phyloP scores from a whole-genome alignment of 2,888 invertebrate genomes.

The Trissolcus brochymenae region DNA sequence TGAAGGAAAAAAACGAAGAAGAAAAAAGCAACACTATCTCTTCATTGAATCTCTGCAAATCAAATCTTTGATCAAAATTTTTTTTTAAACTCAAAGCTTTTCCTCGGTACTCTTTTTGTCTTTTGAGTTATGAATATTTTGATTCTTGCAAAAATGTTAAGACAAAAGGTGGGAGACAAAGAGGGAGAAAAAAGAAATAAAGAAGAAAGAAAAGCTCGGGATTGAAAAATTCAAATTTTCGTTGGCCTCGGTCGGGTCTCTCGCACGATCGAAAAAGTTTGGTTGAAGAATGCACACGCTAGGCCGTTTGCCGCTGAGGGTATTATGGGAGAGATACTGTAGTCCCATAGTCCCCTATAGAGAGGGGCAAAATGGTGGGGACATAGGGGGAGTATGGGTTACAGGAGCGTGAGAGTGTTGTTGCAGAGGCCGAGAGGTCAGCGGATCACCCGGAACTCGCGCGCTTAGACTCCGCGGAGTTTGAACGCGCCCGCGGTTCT shows the following conservation, averaged over 20 bases:
- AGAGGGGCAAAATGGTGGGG: constrained; percentile 63
- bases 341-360: constrained; percentile 66
- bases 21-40: too few species aligned
- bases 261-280: constrained; percentile 58
- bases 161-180: background rate
- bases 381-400: constrained; percentile 75
- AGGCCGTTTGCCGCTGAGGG: constrained; percentile 52
- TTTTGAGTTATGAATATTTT: too few species aligned
- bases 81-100: too few species aligned
- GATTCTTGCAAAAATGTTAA: too few species aligned
- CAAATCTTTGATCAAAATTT: too few species aligned
- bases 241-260: constrained; percentile 28
- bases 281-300: constrained; percentile 62
- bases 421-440: constrained; percentile 77
- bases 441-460: constrained; percentile 77
- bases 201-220: constrained; percentile 2
- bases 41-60: too few species aligned
- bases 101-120: too few species aligned
- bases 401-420: constrained; percentile 77
- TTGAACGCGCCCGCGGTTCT: constrained; percentile 69
- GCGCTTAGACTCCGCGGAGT: constrained; percentile 72
- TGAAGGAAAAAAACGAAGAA: too few species aligned
- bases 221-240: constrained; percentile 55
- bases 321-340: constrained; percentile 58
- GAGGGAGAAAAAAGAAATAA: background rate